These are phyloP conservation scores for Hydractinia echinata DNA, from an alignment of 30 jellyfish, hydroid and myxozoan genomes.

Conservation along the genomic window DNA sequence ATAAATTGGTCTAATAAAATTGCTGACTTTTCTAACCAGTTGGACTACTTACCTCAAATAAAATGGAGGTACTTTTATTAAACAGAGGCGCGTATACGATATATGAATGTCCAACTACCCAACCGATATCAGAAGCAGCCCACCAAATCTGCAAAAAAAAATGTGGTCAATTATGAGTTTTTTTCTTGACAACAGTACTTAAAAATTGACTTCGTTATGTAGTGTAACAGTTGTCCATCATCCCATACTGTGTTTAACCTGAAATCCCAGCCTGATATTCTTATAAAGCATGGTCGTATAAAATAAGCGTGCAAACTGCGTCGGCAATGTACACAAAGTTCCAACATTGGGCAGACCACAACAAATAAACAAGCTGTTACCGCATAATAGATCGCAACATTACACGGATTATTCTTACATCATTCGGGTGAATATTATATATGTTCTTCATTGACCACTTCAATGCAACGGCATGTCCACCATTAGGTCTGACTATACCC, in stretches of 20 bases:
- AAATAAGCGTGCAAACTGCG: too few relatives aligned
- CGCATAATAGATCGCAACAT: not conserved
- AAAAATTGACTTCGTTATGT: too few relatives aligned
- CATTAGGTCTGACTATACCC: conserved; percentile 87
- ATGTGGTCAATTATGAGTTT: not conserved
- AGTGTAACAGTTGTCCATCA: too few relatives aligned
- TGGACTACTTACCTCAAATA: conserved; percentile 73
- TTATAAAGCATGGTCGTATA: too few relatives aligned
- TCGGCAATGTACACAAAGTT: too few relatives aligned
- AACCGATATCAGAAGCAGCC: conserved; percentile 97
- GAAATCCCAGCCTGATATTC: too few relatives aligned
- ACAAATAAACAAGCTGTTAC: too few relatives aligned
- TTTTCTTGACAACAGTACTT: too few relatives aligned
- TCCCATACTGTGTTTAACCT: too few relatives aligned
- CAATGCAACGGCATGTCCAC: conserved; percentile 97
- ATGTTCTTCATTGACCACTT: conserved; percentile 85
- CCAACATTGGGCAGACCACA: too few relatives aligned
- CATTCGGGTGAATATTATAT: conserved; percentile 58
- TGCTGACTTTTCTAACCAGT: not conserved
- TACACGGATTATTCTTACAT: conserved; percentile 36
- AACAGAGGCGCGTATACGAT: conserved; percentile 88
- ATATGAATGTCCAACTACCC: conserved; percentile 99
- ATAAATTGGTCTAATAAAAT: not conserved
- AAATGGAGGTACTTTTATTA: conserved; percentile 77
- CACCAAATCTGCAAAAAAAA: conserved; percentile 72